Evolutionary conservation across 2,113 vertebrate species (phyloP).

Genomic region (Amazona vittata): DNA sequence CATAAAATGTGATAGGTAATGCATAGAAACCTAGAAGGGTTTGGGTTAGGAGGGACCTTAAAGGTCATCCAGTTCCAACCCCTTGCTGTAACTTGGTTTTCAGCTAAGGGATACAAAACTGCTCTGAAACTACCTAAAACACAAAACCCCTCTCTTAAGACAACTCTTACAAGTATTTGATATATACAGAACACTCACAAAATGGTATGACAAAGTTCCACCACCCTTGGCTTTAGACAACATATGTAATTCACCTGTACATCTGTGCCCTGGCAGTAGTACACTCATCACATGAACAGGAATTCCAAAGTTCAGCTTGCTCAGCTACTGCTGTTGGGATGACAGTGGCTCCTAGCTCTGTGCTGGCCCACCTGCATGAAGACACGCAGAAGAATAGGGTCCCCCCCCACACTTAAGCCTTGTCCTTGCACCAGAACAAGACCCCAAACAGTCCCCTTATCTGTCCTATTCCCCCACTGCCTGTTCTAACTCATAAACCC

Average conservation of each 20-base stretch:
- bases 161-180: not conserved
- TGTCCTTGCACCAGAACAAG: not conserved
- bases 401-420: not conserved
- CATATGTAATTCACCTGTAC: rapidly evolving
- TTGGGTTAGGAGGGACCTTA: not conserved
- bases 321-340: not conserved
- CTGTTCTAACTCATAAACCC: not conserved
- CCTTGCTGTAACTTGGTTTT: not conserved
- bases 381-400: not conserved
- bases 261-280: not conserved
- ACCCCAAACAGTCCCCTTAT: not conserved
- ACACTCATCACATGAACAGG: not conserved
- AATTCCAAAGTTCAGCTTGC: not conserved
- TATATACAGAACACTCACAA: not conserved
- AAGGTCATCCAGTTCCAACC: not conserved
- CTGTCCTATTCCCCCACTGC: not conserved
- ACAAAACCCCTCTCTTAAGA: not conserved
- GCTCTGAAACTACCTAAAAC: not conserved
- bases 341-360: not conserved
- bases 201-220: not conserved
- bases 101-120: not conserved
- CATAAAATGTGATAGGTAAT: not conserved
- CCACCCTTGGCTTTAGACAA: not conserved
- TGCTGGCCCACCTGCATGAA: not conserved
- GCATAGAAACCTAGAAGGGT: not conserved